Conservation (phyloP, 2,113 vertebrate species). For the Microcebus ravelobensis region DNA sequence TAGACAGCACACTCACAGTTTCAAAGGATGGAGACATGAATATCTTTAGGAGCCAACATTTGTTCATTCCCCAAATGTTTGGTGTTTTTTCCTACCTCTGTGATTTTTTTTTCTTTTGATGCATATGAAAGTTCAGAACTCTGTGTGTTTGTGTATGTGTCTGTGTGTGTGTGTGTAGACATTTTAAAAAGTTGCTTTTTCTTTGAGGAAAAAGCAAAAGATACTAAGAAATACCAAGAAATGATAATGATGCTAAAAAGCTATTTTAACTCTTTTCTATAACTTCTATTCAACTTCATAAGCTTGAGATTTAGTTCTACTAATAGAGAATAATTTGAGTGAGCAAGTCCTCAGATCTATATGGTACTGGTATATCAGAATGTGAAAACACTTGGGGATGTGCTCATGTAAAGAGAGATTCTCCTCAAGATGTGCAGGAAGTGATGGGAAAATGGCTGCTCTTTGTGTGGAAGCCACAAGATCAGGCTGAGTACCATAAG, state of each 20-base stretch:
- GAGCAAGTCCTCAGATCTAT: neutral
- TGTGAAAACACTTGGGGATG: neutral
- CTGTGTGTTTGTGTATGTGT: neutral
- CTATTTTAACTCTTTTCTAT: neutral
- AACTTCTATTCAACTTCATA: neutral
- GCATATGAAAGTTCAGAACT: neutral
- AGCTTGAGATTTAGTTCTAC: neutral
- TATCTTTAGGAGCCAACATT: neutral
- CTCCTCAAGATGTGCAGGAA: neutral
- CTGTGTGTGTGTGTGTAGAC: neutral
- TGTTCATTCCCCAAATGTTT: neutral
- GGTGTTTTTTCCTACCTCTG: neutral
- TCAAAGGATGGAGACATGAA: neutral
- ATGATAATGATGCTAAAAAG: neutral
- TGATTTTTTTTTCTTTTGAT: neutral
- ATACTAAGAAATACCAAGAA: neutral
- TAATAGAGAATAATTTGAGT: neutral
- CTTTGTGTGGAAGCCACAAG: neutral
- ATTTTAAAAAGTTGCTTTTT: neutral
- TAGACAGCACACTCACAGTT: neutral
- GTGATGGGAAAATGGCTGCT: accelerated
- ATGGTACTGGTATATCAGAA: neutral
- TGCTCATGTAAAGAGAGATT: neutral
- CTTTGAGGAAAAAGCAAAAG: neutral
- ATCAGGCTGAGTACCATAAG: accelerated